Conservation (phyloP, 2,888 invertebrate species). For the Dioctria rufipes region DNA sequence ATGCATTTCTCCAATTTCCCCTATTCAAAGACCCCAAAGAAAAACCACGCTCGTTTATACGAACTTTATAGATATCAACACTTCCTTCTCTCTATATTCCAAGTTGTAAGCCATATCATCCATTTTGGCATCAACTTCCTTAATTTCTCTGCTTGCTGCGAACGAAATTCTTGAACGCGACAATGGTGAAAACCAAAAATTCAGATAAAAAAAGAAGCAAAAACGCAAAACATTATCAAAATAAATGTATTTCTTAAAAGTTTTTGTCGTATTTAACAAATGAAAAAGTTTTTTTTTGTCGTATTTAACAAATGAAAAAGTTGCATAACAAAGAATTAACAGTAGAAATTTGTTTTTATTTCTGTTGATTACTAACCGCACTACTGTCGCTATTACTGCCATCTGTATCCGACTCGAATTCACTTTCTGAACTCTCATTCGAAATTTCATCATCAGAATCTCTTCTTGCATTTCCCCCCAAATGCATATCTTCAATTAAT, state of each 20-base stretch:
- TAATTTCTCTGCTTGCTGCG: too few species aligned
- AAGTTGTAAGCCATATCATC: too few species aligned
- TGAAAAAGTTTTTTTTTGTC: background rate
- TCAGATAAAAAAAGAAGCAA: background rate
- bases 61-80: too few species aligned
- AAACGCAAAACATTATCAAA: background rate
- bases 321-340: background rate
- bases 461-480: constrained; percentile 56
- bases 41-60: too few species aligned
- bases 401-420: constrained; percentile 40
- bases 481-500: constrained; percentile 66
- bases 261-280: background rate
- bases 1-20: too few species aligned
- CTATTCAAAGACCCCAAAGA: too few species aligned
- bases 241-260: background rate
- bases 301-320: background rate
- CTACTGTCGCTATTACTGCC: constrained; percentile 18
- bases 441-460: constrained; percentile 60
- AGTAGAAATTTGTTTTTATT: background rate
- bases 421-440: constrained; percentile 16
- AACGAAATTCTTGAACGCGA: too few species aligned
- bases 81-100: too few species aligned
- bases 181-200: too few species aligned
- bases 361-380: too few species aligned
- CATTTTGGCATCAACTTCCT: too few species aligned